Conservation (phyloP, 2,113 vertebrate genomes). For the Colossoma macropomum region DNA sequence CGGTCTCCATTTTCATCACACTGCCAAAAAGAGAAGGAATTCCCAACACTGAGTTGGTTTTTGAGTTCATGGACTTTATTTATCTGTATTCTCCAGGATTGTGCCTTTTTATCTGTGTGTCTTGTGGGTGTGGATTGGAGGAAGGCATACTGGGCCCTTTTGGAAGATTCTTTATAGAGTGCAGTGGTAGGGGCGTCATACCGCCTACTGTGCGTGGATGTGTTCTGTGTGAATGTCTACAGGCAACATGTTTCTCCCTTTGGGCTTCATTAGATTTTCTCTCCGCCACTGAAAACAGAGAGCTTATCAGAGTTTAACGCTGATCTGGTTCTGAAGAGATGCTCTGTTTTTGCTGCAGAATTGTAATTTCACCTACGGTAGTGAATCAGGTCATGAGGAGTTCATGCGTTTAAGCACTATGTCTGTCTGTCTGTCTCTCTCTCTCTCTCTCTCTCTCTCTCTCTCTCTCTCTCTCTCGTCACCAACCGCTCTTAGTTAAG, state of each 20-base stretch:
- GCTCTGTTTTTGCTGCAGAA: not conserved
- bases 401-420: conserved; percentile 17
- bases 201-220: conserved; percentile 51
- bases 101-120: not conserved
- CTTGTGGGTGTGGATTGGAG: conserved; percentile 32
- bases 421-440: not conserved
- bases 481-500: not conserved
- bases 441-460: not conserved
- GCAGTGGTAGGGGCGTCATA: conserved; percentile 3
- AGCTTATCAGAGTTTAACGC: not conserved
- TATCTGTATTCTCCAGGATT: conserved; percentile 22
- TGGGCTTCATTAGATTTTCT: conserved; percentile 68
- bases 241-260: conserved; percentile 59
- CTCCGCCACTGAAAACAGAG: conserved; percentile 34
- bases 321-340: not conserved
- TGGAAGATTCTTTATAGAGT: conserved; percentile 7
- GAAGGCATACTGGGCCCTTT: conserved; percentile 17
- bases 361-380: conserved; percentile 10
- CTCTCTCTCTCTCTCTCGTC: conserved; percentile 26
- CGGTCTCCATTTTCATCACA: conserved; percentile 15
- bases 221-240: conserved; percentile 58
- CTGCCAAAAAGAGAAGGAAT: conserved; percentile 20
- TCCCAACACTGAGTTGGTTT: conserved; percentile 37
- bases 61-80: conserved; percentile 32
- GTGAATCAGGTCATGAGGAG: conserved; percentile 9